Evolutionary conservation across 37 sponge, comb jelly and placozoan species (phyloP).

Genomic region (Mnemiopsis leidyi): DNA sequence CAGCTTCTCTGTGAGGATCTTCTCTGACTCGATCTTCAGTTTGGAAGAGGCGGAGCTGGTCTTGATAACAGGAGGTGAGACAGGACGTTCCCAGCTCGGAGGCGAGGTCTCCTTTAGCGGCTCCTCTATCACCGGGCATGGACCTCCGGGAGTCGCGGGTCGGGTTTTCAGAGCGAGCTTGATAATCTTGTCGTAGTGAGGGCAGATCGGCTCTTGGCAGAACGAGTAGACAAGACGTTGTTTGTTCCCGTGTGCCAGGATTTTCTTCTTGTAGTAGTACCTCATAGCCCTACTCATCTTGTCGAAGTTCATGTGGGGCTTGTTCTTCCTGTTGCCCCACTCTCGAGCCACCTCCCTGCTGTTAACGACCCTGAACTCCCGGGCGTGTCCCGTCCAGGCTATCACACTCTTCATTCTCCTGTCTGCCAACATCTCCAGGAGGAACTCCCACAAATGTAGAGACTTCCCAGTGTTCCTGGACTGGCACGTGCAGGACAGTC

Average conservation of each 20-base stretch:
- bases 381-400: constrained; percentile 29
- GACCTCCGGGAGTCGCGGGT: not conserved
- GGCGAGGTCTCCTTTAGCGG: not conserved
- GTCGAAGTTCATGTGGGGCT: constrained; percentile 66
- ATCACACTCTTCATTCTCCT: constrained; percentile 57
- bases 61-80: not conserved
- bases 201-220: constrained; percentile 14
- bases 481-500: constrained; percentile 60
- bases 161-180: constrained; percentile 40
- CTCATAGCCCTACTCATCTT: constrained; percentile 61
- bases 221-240: constrained; percentile 41
- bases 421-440: constrained; percentile 55
- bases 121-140: not conserved
- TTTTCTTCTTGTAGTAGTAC: constrained; percentile 66
- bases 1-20: not conserved
- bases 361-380: constrained; percentile 59
- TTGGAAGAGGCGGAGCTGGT: not conserved
- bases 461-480: constrained; percentile 9
- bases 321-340: constrained; percentile 65
- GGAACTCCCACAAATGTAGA: constrained; percentile 58
- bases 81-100: not conserved
- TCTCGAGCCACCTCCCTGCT: constrained; percentile 60
- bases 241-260: constrained; percentile 60
- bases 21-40: not conserved
- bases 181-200: constrained; percentile 58